Evolutionary conservation across 2,888 invertebrate species (phyloP), one percentile per base, ranked within the genome.

Genomic region (Rugalucina vietnamica): DNA sequence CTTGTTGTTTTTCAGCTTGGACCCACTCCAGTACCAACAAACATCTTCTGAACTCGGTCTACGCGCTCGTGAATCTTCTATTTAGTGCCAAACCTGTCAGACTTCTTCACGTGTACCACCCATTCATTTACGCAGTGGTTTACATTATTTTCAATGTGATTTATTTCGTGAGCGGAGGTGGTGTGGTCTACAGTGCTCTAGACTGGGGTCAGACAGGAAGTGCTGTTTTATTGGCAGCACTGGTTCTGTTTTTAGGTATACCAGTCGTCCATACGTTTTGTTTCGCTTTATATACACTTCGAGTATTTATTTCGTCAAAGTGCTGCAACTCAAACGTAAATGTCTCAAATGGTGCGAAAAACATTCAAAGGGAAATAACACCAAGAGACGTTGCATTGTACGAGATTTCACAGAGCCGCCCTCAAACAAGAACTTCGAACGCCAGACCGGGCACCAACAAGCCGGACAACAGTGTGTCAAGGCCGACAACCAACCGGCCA

Each of bases 41-140:
- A 29, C 91, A 91, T 57, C 86, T 89, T 0, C 74, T 89, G 2
- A 91, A 88, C 79, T 81, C 87, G 18, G 81, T 90, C 12, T 89
- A 88, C 72, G 86, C 85, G 4, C 1, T 90, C 5, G 27, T 85
- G 29, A 84, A 80, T 50, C 14, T 91, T 5, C 8, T 80, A 0
- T 69, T 89, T 60, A 83, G 79, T 69, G 89, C 87, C 36, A 90
- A 88, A 34, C 90, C 91, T 10, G 70, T 87, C n/a, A 85, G 88
- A 14, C 43, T 90, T 12, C 83, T 88, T 1, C 91, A 91, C 65
- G 50, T 90, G 24, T 86, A 86, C 49, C 89, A 91, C 27, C 85
- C 87, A 4, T 39, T 90, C 18, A 65, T 87, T 0, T 89, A 85
- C 54, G 83, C 83, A 43, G 21, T 82, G 8, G n/a, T 87, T 12